Evolutionary conservation across 1,140 invertebrate genomes (phyloP).

Genomic region (Drosophila persimilis): DNA sequence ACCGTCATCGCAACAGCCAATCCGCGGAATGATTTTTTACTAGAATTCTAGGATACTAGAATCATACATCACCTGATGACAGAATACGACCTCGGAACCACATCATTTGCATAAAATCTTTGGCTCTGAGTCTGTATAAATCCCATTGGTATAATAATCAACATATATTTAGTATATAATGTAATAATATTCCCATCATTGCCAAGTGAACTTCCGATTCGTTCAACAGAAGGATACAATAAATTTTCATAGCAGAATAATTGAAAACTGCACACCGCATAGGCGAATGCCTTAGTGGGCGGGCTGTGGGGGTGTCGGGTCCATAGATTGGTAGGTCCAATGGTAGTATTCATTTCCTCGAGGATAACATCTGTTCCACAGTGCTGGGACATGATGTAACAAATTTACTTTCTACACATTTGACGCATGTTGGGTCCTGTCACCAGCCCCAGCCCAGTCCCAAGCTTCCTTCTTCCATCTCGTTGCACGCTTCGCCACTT

Average conservation of each 20-base stretch:
- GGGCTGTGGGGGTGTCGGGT: not conserved
- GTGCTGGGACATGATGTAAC: slow-evolving; percentile 65
- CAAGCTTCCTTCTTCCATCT: not conserved
- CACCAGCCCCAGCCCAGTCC: slow-evolving; percentile 12
- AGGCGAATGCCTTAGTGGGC: not conserved
- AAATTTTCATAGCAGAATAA: slow-evolving; percentile 66
- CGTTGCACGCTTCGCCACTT: slow-evolving; percentile 28
- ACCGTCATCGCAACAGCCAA: too few species aligned
- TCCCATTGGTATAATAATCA: not conserved
- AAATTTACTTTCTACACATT: slow-evolving; percentile 58
- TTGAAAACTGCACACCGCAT: slow-evolving; percentile 47
- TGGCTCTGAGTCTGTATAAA: not conserved
- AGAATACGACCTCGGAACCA: too few species aligned
- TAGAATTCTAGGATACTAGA: too few species aligned
- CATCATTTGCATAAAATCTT: too few species aligned
- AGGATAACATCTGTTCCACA: slow-evolving; percentile 72
- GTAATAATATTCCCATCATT: slow-evolving; percentile 22
- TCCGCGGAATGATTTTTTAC: too few species aligned
- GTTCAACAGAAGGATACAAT: slow-evolving; percentile 30
- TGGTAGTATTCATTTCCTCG: slow-evolving; percentile 61
- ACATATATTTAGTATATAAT: not conserved
- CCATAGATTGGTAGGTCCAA: slow-evolving; percentile 18
- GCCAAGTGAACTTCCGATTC: slow-evolving; percentile 57
- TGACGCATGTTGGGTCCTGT: slow-evolving; percentile 37
- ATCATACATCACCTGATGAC: too few species aligned